Evolutionary conservation across 2,113 vertebrate genomes (phyloP).

Genomic region (Lycocorax pyrrhopterus): DNA sequence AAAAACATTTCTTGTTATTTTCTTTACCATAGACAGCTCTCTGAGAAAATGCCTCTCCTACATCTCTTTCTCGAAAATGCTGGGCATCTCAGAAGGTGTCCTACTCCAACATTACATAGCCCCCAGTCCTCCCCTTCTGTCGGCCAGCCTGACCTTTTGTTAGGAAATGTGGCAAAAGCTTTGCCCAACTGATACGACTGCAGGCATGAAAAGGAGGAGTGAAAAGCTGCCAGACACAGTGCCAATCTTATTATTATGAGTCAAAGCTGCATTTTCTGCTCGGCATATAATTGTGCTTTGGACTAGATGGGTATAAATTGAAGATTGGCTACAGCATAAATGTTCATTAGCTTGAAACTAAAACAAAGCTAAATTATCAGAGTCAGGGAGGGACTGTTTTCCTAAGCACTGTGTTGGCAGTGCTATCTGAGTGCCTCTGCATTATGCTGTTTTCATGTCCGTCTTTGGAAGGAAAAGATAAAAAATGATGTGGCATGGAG

Average conservation of each 20-base stretch:
- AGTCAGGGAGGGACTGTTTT: constrained; percentile 24
- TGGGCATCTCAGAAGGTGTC: neutral
- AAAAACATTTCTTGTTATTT: neutral
- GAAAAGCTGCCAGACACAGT: constrained; percentile 28
- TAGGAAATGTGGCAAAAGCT: neutral
- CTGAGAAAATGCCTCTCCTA: neutral
- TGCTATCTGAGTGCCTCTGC: neutral
- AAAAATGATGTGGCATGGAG: neutral
- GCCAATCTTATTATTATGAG: constrained; percentile 54
- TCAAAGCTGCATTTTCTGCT: constrained; percentile 44
- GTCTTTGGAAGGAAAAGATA: neutral
- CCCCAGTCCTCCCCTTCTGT: neutral
- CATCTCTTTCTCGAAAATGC: neutral
- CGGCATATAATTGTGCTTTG: constrained; percentile 6
- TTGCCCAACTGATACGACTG: neutral
- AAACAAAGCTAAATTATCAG: constrained; percentile 57
- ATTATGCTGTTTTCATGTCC: neutral
- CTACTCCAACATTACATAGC: neutral
- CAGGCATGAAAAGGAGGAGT: constrained; percentile 4
- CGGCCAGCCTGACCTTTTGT: neutral
- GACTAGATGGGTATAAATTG: constrained; percentile 53
- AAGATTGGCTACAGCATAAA: constrained; percentile 45
- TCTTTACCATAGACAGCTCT: neutral
- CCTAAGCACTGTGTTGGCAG: constrained; percentile 10
- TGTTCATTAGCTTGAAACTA: constrained; percentile 54